Conservation (phyloP, 2,888 invertebrate species). For the Listrodromus nycthemerus region DNA sequence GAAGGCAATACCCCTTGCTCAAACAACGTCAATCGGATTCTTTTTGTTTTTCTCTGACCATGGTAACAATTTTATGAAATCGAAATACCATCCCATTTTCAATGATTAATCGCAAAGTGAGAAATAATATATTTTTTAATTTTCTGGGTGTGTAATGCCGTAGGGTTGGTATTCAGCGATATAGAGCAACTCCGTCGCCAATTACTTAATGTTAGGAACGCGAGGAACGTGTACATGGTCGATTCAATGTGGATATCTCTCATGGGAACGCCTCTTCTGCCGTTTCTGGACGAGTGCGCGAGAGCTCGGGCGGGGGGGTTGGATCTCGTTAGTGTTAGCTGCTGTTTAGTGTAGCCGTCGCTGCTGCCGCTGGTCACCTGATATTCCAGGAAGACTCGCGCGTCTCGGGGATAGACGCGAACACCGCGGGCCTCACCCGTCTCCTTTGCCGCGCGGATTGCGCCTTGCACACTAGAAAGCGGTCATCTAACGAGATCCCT, state of each 20-base stretch:
- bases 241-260: conserved; percentile 40
- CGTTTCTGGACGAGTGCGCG: conserved; percentile 53
- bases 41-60: not conserved
- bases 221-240: conserved; percentile 30
- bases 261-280: conserved; percentile 71
- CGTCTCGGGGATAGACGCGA: conserved; percentile 58
- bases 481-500: conserved; percentile 66
- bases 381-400: conserved; percentile 65
- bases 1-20: not conserved
- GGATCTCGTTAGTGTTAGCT: conserved; percentile 56
- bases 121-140: not conserved
- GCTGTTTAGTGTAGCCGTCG: conserved; percentile 20
- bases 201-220: conserved; percentile 56
- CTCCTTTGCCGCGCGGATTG: conserved; percentile 56
- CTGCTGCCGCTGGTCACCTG: conserved; percentile 55
- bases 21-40: not conserved
- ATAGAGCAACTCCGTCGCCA: conserved; percentile 41
- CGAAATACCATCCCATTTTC: not conserved
- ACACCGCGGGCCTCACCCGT: conserved; percentile 67
- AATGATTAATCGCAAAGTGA: not conserved
- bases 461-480: conserved; percentile 64
- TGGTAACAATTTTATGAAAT: not conserved
- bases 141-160: not conserved
- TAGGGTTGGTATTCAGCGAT: conserved; percentile 1
- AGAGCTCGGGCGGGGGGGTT: conserved; percentile 1